Base-by-base conservation (phyloP, 1,140 invertebrate genomes). In the Aethina tumida region DNA sequence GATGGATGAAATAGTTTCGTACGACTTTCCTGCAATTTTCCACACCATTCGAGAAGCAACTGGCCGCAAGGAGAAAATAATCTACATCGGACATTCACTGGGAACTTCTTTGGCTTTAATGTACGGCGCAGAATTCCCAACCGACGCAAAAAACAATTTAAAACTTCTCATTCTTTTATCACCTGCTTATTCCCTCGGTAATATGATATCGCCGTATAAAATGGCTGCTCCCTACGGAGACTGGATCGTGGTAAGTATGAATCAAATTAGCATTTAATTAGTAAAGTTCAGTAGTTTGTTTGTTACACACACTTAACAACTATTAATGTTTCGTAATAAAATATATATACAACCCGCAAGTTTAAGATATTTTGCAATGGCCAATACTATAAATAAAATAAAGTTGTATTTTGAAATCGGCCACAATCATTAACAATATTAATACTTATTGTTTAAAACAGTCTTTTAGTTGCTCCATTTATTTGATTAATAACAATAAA, bases 21-120 rank as follows among this genome's bases (percentile, higher is more conserved):
- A 66, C 38, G 75, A 79, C 49, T 43, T 77, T 13, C 73, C 74
- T n/a, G 65, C 72, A 0, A 66, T 69, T 43, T 57, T 79, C n/a
- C 55, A 73, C 22, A 66, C 66, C 36, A 63, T 74, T 9, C 36
- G 71, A 3, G 47, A 59, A 4, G 38, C 47, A 14, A 74, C 71
- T 2, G 56, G 57, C 4, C 51, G 52, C 4, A 47, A 56, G 14
- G 52, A 48, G 12, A 45, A 67, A 26, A 48, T 77, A 3, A 60
- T 60, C 38, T 77, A 75, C 50, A 57, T 77, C 15, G 76, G 74
- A 2, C 71, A 75, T 45, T 65, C 63, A 0, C 43, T 64, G 36
- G 63, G 63, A 3, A 56, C 55, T 1, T 56, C 60, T 2, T 34
- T 51, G 14, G 58, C 56, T n/a, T 56, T 69, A 10, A 66, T 67